Conservation (phyloP, 2,888 invertebrate genomes). For the Trypoxylon attenuatum region DNA sequence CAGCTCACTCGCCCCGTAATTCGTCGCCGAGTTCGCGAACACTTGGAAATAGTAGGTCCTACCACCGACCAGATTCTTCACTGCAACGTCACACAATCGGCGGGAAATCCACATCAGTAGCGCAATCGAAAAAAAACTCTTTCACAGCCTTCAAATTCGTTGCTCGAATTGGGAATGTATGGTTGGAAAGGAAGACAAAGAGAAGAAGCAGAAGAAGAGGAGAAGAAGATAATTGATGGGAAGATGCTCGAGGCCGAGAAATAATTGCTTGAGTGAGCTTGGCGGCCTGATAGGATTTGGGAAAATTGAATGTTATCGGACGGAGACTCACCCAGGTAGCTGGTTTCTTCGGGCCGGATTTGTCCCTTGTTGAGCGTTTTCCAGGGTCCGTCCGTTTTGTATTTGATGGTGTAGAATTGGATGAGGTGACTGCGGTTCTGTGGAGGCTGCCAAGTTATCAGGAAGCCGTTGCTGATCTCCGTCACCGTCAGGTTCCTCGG, state of each 20-base stretch:
- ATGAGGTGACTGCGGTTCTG: conserved; percentile 87
- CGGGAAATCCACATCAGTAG: too few species aligned
- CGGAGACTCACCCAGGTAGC: conserved; percentile 86
- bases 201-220: background rate
- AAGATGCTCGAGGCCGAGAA: too few species aligned
- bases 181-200: background rate
- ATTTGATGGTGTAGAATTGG: conserved; percentile 93
- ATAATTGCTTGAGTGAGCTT: too few species aligned
- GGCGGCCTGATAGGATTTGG: too few species aligned
- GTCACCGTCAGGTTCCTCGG: conserved; percentile 93
- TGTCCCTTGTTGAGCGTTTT: conserved; percentile 91
- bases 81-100: conserved; percentile 78
- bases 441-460: conserved; percentile 93
- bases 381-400: conserved; percentile 92
- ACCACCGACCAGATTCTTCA: conserved; percentile 93
- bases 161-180: too few species aligned
- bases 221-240: too few species aligned
- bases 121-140: too few species aligned
- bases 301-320: too few species aligned
- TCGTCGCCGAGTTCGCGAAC: conserved; percentile 89
- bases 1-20: conserved; percentile 91
- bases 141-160: background rate
- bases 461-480: conserved; percentile 91
- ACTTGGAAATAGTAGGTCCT: conserved; percentile 95
- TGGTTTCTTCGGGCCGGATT: conserved; percentile 92